A percentile compares a stretch with the other conserved stretches of the same genome.
Conservation (phyloP, 2,888 invertebrate species). For the Zonitis immaculata region DNA sequence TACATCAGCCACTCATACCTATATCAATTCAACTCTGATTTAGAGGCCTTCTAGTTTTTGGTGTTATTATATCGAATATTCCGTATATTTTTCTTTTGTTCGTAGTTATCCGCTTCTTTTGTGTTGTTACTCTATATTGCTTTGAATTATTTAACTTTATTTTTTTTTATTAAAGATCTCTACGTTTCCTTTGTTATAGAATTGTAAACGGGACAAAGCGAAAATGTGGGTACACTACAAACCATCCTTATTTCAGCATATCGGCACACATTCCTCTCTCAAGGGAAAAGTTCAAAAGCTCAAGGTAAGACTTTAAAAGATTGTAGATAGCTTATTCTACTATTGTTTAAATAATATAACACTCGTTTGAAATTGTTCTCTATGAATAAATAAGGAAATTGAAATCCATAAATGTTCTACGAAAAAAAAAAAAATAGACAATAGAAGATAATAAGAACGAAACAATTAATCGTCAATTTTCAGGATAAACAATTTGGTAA, state of each 20-base stretch:
- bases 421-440: too few relatives aligned
- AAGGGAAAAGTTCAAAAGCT: conserved; percentile 95
- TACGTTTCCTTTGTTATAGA: conserved; percentile 54
- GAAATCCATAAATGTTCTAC: too few relatives aligned
- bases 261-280: conserved; percentile 90
- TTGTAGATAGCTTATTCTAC: too few relatives aligned
- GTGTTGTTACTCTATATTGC: background rate
- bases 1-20: too few relatives aligned
- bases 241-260: conserved; percentile 91
- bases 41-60: too few relatives aligned
- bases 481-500: conserved; percentile 88
- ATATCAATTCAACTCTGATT: too few relatives aligned
- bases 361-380: background rate
- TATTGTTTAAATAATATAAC: background rate
- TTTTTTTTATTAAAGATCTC: background rate
- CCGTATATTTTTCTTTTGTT: too few relatives aligned
- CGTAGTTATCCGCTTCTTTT: background rate
- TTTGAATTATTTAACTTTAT: background rate
- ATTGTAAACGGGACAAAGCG: conserved; percentile 73
- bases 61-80: too few relatives aligned
- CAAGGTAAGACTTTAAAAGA: too few relatives aligned
- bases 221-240: conserved; percentile 81
- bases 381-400: too few relatives aligned
- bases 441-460: too few relatives aligned
- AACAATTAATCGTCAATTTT: conserved; percentile 29